Evolutionary conservation across 2,113 vertebrate species (phyloP).

Genomic region (Grus americana): DNA sequence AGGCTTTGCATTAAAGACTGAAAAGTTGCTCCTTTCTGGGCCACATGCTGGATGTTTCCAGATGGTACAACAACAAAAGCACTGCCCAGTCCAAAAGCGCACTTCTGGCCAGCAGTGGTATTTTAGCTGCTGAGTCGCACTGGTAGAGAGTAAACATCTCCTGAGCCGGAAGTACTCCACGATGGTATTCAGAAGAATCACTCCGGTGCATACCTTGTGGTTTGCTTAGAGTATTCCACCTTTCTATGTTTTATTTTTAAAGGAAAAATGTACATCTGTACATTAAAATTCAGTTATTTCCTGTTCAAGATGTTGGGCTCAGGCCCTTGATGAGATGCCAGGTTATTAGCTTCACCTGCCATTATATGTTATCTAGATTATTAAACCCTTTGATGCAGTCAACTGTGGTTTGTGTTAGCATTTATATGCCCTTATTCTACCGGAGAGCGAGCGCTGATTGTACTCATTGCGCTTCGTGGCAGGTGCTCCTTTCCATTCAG

Average conservation of each 20-base stretch:
- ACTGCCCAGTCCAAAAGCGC: not conserved
- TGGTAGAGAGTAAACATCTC: not conserved
- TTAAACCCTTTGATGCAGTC: constrained; percentile 49
- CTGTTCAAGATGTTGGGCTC: constrained; percentile 10
- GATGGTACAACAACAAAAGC: not conserved
- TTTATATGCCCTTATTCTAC: constrained; percentile 22
- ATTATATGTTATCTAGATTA: constrained; percentile 48
- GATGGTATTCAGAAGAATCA: not conserved
- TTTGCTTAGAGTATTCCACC: not conserved
- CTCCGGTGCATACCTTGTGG: not conserved
- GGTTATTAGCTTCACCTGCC: constrained; percentile 51
- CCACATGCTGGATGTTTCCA: not conserved
- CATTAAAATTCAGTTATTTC: constrained; percentile 33
- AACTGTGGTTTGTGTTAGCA: constrained; percentile 41
- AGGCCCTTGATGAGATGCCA: constrained; percentile 18
- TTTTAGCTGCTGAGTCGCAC: not conserved
- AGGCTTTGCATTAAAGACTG: not conserved
- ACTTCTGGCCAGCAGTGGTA: not conserved
- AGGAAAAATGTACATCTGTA: not conserved
- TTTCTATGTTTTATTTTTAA: not conserved
- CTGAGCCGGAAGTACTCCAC: not conserved
- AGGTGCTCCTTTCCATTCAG: not conserved
- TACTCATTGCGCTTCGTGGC: not conserved
- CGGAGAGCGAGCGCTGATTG: not conserved
- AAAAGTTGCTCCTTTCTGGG: not conserved